A percentile compares a stretch with the other conserved stretches of the same genome.
phyloP scores from a whole-genome alignment of 2,113 vertebrate genomes.

The Xyliphius kryptos region DNA sequence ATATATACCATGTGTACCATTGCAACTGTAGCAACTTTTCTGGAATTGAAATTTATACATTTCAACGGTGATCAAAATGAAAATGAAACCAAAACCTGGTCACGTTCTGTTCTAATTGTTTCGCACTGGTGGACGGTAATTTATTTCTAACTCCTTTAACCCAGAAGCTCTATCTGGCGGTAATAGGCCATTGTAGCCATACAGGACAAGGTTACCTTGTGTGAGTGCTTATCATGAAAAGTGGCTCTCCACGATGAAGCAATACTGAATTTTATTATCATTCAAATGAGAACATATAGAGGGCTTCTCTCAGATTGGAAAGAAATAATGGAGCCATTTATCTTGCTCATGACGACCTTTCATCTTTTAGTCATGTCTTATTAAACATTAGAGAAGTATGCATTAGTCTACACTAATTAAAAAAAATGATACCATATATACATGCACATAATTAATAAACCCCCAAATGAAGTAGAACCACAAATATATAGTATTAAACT shows the following conservation, averaged over 20 bases:
- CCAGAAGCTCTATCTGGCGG: conserved; percentile 52
- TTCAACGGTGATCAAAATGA: too few species aligned
- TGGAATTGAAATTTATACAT: too few species aligned
- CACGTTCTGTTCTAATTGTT: conserved; percentile 35
- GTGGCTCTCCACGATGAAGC: conserved; percentile 62
- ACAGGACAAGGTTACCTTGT: conserved; percentile 76
- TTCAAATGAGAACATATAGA: conserved; percentile 82
- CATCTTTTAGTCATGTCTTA: conserved; percentile 85
- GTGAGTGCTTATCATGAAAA: conserved; percentile 66
- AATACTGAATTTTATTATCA: conserved; percentile 78
- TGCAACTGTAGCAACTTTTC: too few species aligned
- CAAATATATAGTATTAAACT: too few species aligned
- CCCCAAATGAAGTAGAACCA: not conserved
- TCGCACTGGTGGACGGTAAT: conserved; percentile 34
- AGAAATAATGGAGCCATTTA: conserved; percentile 89
- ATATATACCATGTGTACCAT: too few species aligned
- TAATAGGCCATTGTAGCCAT: conserved; percentile 49
- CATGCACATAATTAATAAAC: too few species aligned
- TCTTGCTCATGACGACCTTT: conserved; percentile 84
- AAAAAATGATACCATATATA: conserved; percentile 40
- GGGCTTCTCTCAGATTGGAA: conserved; percentile 81
- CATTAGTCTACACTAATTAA: conserved; percentile 85
- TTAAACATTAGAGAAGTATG: conserved; percentile 81
- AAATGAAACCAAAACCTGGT: conserved; percentile 28
- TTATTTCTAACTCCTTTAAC: conserved; percentile 53